These are phyloP conservation scores for Cichlasoma orientale DNA, from an alignment of 2,797 vertebrate species.

Conservation along the genomic window DNA sequence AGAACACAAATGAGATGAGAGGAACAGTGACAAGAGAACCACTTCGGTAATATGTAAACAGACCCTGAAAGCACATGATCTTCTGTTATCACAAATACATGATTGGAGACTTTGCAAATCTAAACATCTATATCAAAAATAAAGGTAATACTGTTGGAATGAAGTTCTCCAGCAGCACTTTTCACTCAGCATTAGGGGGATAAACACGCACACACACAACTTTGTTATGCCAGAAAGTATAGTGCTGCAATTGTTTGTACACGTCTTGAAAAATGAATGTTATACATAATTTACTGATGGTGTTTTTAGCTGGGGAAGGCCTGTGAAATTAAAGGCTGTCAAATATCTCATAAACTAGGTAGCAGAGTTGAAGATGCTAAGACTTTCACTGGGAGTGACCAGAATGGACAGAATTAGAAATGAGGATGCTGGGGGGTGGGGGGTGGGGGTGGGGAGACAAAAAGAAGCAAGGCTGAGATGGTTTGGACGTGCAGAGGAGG, in stretches of 20 bases:
- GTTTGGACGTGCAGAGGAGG: neutral
- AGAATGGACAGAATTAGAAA: neutral
- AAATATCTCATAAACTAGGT: neutral
- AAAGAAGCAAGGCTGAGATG: neutral
- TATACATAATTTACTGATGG: neutral
- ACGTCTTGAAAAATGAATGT: neutral
- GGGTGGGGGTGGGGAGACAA: no score
- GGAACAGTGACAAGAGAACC: conserved; percentile 1
- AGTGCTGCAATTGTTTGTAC: conserved; percentile 9
- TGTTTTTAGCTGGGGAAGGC: neutral
- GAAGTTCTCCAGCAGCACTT: conserved; percentile 21
- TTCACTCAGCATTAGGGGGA: conserved; percentile 1
- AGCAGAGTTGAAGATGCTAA: neutral
- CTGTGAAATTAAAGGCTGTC: neutral
- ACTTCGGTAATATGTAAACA: conserved; percentile 30
- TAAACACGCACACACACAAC: neutral
- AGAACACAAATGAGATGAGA: conserved; percentile 39
- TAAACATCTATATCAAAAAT: conserved; percentile 75
- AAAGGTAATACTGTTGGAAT: conserved; percentile 52
- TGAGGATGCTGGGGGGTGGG: no score
- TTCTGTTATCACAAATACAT: conserved; percentile 21
- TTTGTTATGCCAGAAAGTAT: neutral
- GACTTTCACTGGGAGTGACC: neutral
- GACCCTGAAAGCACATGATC: conserved; percentile 39
- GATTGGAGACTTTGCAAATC: conserved; percentile 40